Evolutionary conservation across 35 echinoderm and acorn worm genomes (phyloP), one percentile per base, ranked within the genome.

Genomic region (Strongylocentrotus purpuratus): DNA sequence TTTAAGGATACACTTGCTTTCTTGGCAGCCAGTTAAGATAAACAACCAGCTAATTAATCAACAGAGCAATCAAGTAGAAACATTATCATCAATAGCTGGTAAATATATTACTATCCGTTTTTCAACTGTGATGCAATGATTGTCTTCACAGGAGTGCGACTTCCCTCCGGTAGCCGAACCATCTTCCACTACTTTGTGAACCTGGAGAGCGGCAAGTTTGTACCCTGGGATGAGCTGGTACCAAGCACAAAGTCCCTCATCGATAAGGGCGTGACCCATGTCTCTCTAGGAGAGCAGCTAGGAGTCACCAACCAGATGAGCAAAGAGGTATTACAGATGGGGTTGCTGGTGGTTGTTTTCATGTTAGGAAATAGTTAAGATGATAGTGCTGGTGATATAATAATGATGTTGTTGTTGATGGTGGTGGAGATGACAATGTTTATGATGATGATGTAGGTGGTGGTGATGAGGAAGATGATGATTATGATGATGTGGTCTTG

Each of bases 101-200:
- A 78, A 78, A n/a, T 28, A n/a, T 78, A 59, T 2, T 41, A 41
- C 35, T 28, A 78, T 78, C 20, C n/a, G 4, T 4, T n/a, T n/a
- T 25, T 7, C 11, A 78, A 78, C 5, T 91, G 17, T 91, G 33
- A 33, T 18, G 9, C 48, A 13, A 25, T 28, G 61, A 5, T 95
- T 86, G 22, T 94, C 33, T 95, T 2, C 17, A 60, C 78, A 99
- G 98, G 98, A 87, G 97, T 99, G 7, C 94, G 97, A 48, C 85
- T 99, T n/a, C 98, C 98, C 31, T 99, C 98, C 32, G 98, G 98
- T 25, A 99, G 97, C 90, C 91, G 96, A 25, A 99, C 98, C 45
- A 98, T 99, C 96, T 99, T 99, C 94, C 97, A 99, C 58, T 99
- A 98, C 46, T 99, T 99, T 94, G 97, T 99, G 61, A 99, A 96